These are phyloP conservation scores for Cynoglossus semilaevis DNA, from an alignment of 2,113 vertebrate genomes.

Conservation along the genomic window DNA sequence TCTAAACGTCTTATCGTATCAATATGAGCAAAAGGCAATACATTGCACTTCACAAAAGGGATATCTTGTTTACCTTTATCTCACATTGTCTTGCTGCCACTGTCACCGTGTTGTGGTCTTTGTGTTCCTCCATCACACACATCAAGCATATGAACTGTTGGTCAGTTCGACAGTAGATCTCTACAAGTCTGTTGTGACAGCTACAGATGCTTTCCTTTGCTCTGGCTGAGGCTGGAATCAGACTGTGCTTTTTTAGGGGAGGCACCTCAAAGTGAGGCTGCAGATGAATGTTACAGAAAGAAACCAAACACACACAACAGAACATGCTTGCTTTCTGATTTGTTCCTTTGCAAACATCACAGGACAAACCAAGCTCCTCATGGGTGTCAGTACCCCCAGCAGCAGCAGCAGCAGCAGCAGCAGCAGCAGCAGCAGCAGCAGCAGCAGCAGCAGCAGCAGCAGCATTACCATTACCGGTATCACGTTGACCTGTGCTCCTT, in stretches of 20 bases:
- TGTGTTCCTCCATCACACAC: conserved; percentile 45
- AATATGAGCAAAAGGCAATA: no score
- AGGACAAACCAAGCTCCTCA: conserved; percentile 16
- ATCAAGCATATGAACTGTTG: conserved; percentile 37
- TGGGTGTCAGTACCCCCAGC: no score
- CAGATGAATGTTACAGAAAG: conserved; percentile 47
- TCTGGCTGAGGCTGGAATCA: conserved; percentile 30
- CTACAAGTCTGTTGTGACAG: conserved; percentile 37
- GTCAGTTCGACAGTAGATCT: conserved; percentile 51
- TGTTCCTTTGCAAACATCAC: conserved; percentile 44
- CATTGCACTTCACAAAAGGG: no score
- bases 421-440: neutral
- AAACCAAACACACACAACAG: conserved; percentile 46
- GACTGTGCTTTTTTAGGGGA: conserved; percentile 35
- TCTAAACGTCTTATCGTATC: neutral
- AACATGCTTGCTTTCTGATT: conserved; percentile 46
- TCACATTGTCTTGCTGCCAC: conserved; percentile 10
- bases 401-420: neutral
- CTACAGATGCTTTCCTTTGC: conserved; percentile 41
- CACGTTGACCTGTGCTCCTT: neutral
- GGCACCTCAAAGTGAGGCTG: conserved; percentile 40
- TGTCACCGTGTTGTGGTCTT: conserved; percentile 36
- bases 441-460: neutral
- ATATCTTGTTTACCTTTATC: conserved; percentile 29
- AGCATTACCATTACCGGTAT: neutral